Conservation (phyloP, 2,113 vertebrate species). For the Lanius ludovicianus region DNA sequence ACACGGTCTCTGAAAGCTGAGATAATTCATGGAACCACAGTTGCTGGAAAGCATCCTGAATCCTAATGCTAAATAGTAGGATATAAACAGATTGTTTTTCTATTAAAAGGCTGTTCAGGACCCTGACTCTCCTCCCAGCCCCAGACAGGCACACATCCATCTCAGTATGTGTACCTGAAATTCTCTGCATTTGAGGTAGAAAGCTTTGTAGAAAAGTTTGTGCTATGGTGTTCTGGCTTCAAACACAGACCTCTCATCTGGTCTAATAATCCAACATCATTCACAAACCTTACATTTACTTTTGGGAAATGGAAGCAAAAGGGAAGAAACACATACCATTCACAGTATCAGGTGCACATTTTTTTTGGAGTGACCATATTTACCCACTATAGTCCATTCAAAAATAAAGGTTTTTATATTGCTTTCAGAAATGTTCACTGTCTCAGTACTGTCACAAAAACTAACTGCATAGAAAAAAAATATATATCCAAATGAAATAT, state of each 20-base stretch:
- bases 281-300: not conserved
- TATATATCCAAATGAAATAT: not conserved
- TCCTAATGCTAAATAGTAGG: not conserved
- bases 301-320: not conserved
- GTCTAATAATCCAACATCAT: not conserved
- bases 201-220: not conserved
- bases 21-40: not conserved
- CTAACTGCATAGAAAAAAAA: constrained; percentile 40
- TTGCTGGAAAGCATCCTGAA: not conserved
- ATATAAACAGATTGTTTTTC: not conserved
- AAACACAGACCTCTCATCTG: not conserved
- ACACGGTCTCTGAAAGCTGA: not conserved
- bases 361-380: constrained; percentile 44
- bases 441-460: constrained; percentile 49
- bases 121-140: not conserved
- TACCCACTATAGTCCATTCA: constrained; percentile 16
- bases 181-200: not conserved
- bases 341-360: not conserved
- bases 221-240: not conserved
- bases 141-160: fast-evolving
- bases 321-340: constrained; percentile 43
- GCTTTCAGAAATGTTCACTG: not conserved
- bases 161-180: fast-evolving
- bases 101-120: not conserved
- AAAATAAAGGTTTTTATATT: not conserved